These are phyloP conservation scores for Sapajus apella DNA, from an alignment of 2,113 vertebrate species.

Conservation along the genomic window DNA sequence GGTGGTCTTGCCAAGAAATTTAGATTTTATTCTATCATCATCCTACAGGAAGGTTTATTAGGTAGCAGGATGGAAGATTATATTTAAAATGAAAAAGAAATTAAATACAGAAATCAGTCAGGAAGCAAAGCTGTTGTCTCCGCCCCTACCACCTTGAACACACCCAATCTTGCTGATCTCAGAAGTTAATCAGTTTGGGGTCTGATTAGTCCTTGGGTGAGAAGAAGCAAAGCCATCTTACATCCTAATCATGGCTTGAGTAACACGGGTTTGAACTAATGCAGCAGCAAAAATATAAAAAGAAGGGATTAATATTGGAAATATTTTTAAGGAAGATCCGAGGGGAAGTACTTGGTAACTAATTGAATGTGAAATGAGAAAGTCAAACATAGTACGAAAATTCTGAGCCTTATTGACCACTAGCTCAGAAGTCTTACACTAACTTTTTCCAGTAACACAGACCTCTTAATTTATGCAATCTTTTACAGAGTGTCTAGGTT, in stretches of 20 bases:
- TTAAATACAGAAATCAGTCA: not conserved
- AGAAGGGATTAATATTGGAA: not conserved
- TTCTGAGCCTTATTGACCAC: not conserved
- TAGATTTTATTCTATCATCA: not conserved
- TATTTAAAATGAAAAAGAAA: not conserved
- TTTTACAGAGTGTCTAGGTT: not conserved
- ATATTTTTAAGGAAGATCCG: not conserved
- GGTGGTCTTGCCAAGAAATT: not conserved
- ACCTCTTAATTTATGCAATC: not conserved
- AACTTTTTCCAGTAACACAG: not conserved
- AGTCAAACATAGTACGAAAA: not conserved
- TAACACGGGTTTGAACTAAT: not conserved
- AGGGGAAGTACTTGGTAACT: not conserved
- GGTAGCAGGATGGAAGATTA: not conserved
- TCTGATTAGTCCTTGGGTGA: not conserved
- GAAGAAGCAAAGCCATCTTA: not conserved
- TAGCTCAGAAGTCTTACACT: not conserved
- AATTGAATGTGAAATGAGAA: not conserved
- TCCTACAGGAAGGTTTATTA: not conserved
- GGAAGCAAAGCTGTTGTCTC: not conserved
- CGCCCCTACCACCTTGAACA: not conserved
- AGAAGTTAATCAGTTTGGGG: not conserved
- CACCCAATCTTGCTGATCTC: not conserved
- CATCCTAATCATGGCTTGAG: not conserved
- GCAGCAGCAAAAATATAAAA: not conserved